These are phyloP conservation scores for Sceloporus undulatus DNA, from an alignment of 2,113 vertebrate species.

Conservation along the genomic window DNA sequence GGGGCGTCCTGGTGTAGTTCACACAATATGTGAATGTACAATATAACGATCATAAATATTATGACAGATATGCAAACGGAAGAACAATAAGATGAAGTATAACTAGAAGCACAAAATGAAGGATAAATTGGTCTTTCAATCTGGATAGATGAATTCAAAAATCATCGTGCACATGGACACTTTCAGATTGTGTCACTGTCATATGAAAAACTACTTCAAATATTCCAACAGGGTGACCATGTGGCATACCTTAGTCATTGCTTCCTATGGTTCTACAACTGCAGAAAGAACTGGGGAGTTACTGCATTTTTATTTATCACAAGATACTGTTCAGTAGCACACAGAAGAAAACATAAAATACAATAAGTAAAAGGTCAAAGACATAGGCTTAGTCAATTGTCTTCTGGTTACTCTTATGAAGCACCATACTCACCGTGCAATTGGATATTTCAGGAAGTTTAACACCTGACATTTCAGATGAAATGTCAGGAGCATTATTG, in stretches of 20 bases:
- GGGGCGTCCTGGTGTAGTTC: background rate
- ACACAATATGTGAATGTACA: background rate
- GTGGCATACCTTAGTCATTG: background rate
- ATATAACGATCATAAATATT: background rate
- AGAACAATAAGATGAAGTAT: background rate
- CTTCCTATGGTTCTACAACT: background rate
- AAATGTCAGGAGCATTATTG: constrained; percentile 67
- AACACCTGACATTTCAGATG: constrained; percentile 72
- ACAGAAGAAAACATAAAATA: constrained; percentile 38
- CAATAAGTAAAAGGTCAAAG: constrained; percentile 61
- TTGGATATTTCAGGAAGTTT: constrained; percentile 62
- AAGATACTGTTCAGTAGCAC: constrained; percentile 29
- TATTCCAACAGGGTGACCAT: background rate
- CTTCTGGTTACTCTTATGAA: constrained; percentile 55
- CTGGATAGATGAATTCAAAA: background rate
- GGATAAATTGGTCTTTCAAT: background rate
- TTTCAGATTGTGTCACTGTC: background rate
- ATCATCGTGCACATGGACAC: background rate
- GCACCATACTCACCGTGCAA: constrained; percentile 41
- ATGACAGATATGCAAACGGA: background rate
- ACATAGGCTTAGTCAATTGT: constrained; percentile 58
- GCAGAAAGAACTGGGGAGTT: background rate
- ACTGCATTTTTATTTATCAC: constrained; percentile 11
- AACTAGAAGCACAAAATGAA: background rate
- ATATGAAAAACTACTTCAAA: constrained; percentile 19